Percentiles rank a stretch among this genome's conserved stretches.
These are phyloP conservation scores for Henricia sp. DNA, from an alignment of 53 echinoderm and acorn worm genomes.

Conservation along the genomic window DNA sequence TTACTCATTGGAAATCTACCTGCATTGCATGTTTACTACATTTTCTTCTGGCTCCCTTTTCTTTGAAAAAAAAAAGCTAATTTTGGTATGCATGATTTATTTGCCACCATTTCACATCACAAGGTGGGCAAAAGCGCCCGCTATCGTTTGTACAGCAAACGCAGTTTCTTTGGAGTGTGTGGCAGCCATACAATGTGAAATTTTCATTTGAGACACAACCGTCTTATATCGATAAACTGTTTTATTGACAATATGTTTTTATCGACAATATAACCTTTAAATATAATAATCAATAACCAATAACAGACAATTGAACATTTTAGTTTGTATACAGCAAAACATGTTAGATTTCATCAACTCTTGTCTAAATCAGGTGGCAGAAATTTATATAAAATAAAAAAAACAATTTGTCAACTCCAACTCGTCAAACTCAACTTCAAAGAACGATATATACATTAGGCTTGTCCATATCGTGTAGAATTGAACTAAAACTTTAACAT, in stretches of 20 bases:
- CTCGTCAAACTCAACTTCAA: conserved; percentile 11
- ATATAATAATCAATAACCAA: conserved; percentile 41
- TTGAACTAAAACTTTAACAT: too few relatives aligned
- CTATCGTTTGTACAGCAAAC: too few relatives aligned
- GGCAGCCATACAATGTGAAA: not conserved
- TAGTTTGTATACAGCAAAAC: conserved; percentile 23
- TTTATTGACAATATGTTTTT: conserved; percentile 57
- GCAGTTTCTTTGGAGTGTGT: too few relatives aligned
- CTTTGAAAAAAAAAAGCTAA: not conserved
- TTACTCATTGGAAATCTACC: too few relatives aligned
- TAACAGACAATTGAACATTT: conserved; percentile 22
- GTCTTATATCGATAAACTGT: conserved; percentile 42
- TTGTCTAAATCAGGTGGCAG: conserved; percentile 12
- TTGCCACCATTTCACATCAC: too few relatives aligned
- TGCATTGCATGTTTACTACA: too few relatives aligned
- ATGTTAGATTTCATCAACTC: conserved; percentile 26
- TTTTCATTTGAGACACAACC: not conserved
- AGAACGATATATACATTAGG: conserved; percentile 17
- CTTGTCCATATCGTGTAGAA: not conserved
- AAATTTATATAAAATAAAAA: conserved; percentile 20
- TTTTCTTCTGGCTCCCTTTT: too few relatives aligned
- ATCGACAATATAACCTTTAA: conserved; percentile 64
- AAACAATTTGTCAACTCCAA: not conserved
- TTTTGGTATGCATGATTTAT: too few relatives aligned
- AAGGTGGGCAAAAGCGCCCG: too few relatives aligned